Evolutionary conservation across 64 coral and sea anemone genomes (phyloP), one percentile per base, ranked within the genome.

Genomic region (Dendronephthya gigantea): DNA sequence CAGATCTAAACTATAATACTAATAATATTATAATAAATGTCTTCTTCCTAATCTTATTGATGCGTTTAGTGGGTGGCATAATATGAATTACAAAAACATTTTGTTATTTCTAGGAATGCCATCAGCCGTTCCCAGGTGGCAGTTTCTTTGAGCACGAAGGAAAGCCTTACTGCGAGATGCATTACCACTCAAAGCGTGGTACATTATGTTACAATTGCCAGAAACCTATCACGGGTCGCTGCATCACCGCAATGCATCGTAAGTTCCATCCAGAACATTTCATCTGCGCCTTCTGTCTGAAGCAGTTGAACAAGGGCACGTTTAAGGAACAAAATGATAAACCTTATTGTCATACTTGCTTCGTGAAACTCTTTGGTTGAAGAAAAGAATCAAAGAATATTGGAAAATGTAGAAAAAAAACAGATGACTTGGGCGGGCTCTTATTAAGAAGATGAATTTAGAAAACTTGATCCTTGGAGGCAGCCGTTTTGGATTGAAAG

Each of bases 191-290:
- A 40, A 93, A 91, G 31, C 87, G 95, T 14, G 95, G 95, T 39
- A 98, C 95, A 0, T 82, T 98, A 2, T 98, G 95, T 19, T 98
- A 93, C 84, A 98, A 92, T 85, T 98, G 95, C 76, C 95, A 98
- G 69, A 98, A 98, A 32, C 95, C 95, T 22, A 98, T 98, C 69
- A 98, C 95, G 30, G 95, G 95, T 1, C 87, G 95, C 6, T 98
- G 95, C 40, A 98, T 98, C 82, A 98, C 95, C 15, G 95, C 95
- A 19, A 98, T 98, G 95, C 95, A 98, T 76, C 95, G 95, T 13
- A 98, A 98, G 47, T 98, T 98, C 59, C 95, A 98, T 51, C 95
- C 95, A 13, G 95, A 98, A 90, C 95, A 98, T 87, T 98, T 98
- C 83, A 92, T 98, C 1, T 98, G 95, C 62, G 95, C 95, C 5